Evolutionary conservation across 92 coral and sea anemone species (phyloP), one percentile per base, ranked within the genome.

Genomic region (Metridium senile): DNA sequence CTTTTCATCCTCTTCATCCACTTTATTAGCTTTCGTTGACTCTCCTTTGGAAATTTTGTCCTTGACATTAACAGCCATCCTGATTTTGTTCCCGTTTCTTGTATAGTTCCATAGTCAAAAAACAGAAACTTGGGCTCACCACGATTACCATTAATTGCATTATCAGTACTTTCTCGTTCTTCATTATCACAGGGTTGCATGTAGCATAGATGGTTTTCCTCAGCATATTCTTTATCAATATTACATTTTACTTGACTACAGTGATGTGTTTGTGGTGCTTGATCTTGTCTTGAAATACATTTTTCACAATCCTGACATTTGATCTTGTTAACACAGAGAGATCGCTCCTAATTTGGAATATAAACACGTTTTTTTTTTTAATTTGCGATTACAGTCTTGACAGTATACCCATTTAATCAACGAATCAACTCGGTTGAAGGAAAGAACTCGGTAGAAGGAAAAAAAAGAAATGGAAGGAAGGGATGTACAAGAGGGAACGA

Each of bases 61-160:
- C n/a, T n/a, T n/a, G n/a, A n/a, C n/a, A n/a, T n/a, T n/a, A n/a
- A n/a, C n/a, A n/a, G 51, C 59, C 59, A 54, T 54, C 25, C 17
- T 54, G 59, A 21, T 54, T 54, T 59, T 59, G 66, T 59, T 9
- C 75, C 75, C 9, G 63, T 71, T 71, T 71, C 75, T 26, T 71
- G 45, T 11, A 26, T 53, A 1, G 75, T 71, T 28, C 49, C 75
- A 46, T 23, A 71, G n/a, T 71, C 75, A 11, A 49, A 52, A 53
- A 71, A 71, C 20, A 49, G 21, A 27, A 80, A 58, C 35, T 31
- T 22, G n/a, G 69, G 69, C 1, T 63, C 69, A 28, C 28, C 22
- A 28, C 21, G 0, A 6, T 63, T 29, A 10, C 69, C 8, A 59
- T 59, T 63, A 2, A 9, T 11, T 30, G n/a, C 45, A 63, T 63